Base-by-base conservation (phyloP, 2,888 invertebrate genomes). In the Thumatha senex region DNA sequence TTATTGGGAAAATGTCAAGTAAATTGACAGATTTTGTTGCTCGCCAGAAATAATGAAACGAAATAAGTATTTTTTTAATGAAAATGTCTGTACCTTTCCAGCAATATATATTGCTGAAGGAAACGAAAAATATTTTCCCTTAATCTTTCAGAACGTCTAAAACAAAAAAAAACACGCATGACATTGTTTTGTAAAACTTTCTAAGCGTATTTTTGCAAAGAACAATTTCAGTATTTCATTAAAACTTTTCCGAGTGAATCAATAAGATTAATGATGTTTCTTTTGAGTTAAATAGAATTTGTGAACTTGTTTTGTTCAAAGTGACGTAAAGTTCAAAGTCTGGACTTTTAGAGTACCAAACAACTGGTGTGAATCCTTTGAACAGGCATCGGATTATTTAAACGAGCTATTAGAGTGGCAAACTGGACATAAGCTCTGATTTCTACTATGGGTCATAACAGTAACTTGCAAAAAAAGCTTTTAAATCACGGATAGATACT, bases 1-100 rank as follows among this genome's bases (percentile, higher is more conserved):
- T n/a, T 56, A 56, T 63, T 60, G 63, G 61, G 49, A 41, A 48
- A 54, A 50, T 33, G 64, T 56, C 63, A 67, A 56, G 51, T 38
- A 48, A 60, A 56, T 53, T 59, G 60, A 67, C 63, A 60, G 64
- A 49, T 54, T 40, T 64, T 67, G 52, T 67, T 61, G 34, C n/a
- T n/a, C 2, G 43, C 63, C 56, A 48, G 50, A 66, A 52, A 51
- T 44, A 55, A 65, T 61, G 40, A 58, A 40, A 51, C 51, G 18
- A 4, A 24, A 24, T 24, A 24, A 51, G 41, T 48, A 58, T 63
- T 51, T 50, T 30, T 24, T 13, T 18, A 14, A 42, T 41, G 41
- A 42, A 48, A 48, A 49, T 34, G 18, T 45, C 34, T 36, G 15
- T 35, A 35, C 11, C 24, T 18, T 50, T 40, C 30, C 40, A 14